A percentile compares a stretch with the other conserved stretches of the same genome.
Evolutionary conservation across 2,797 vertebrate species (phyloP).

Genomic region (Myiothlypis chrysogaster): DNA sequence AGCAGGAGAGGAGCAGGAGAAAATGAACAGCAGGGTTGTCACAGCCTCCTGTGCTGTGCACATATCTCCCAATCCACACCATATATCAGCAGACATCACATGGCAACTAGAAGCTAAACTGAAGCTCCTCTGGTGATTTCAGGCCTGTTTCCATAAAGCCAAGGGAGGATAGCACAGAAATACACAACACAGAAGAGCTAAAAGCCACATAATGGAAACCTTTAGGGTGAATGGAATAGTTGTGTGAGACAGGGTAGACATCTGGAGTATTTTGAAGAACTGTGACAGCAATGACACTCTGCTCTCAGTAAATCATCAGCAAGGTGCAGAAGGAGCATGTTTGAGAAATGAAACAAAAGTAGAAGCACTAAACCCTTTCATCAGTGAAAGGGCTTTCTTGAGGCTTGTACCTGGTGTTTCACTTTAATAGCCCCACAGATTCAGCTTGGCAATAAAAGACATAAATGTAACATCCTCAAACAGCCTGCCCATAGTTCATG

Average conservation of each 20-base stretch:
- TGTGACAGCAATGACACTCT: background rate
- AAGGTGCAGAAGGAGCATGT: background rate
- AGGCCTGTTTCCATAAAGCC: background rate
- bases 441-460: background rate
- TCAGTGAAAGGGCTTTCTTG: background rate
- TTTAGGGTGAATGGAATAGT: background rate
- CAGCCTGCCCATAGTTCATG: background rate
- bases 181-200: background rate
- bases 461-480: background rate
- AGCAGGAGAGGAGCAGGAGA: background rate
- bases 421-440: background rate
- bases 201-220: background rate
- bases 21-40: rapidly evolving
- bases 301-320: background rate
- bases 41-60: background rate
- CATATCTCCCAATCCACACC: background rate
- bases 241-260: background rate
- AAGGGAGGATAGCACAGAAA: slow-evolving; percentile 9
- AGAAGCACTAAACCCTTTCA: background rate
- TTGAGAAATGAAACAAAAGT: background rate
- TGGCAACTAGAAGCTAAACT: background rate
- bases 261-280: background rate
- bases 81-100: background rate
- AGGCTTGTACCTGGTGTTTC: background rate
- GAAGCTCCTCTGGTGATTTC: background rate